These are phyloP conservation scores for Dinocampus coccinellae DNA, from an alignment of 2,888 invertebrate genomes.

Conservation along the genomic window DNA sequence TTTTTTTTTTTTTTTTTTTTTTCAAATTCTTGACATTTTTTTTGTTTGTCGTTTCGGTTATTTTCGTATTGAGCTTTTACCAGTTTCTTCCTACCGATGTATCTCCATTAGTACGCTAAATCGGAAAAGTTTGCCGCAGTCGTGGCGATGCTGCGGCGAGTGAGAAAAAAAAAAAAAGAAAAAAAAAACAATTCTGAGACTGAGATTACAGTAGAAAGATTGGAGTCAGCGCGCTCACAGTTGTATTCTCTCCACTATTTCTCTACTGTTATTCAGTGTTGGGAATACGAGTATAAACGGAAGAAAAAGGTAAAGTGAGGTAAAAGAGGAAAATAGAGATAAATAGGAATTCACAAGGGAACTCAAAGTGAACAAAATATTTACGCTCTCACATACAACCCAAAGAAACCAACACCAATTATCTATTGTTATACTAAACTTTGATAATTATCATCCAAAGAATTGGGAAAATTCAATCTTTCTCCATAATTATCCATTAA, in stretches of 20 bases:
- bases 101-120: slow-evolving; percentile 41
- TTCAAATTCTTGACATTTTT: background rate
- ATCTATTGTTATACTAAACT: background rate
- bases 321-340: background rate
- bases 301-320: background rate
- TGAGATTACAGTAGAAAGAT: slow-evolving; percentile 47
- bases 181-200: slow-evolving; percentile 28
- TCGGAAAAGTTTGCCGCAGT: slow-evolving; percentile 46
- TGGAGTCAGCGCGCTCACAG: slow-evolving; percentile 36
- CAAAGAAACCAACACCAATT: background rate
- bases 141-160: slow-evolving; percentile 33
- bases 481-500: too few relatives aligned
- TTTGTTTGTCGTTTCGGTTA: slow-evolving; percentile 32
- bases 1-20: background rate
- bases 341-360: slow-evolving; percentile 12
- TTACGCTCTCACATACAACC: background rate
- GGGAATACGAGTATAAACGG: background rate
- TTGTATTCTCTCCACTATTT: slow-evolving; percentile 1
- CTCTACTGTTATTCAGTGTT: background rate
- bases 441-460: background rate
- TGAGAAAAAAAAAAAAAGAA: slow-evolving; percentile 32
- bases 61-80: slow-evolving; percentile 30
- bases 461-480: too few relatives aligned
- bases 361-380: slow-evolving; percentile 19
- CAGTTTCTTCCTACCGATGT: slow-evolving; percentile 37